These are phyloP conservation scores for Agrotis ipsilon DNA, from an alignment of 2,888 invertebrate genomes.

Conservation along the genomic window DNA sequence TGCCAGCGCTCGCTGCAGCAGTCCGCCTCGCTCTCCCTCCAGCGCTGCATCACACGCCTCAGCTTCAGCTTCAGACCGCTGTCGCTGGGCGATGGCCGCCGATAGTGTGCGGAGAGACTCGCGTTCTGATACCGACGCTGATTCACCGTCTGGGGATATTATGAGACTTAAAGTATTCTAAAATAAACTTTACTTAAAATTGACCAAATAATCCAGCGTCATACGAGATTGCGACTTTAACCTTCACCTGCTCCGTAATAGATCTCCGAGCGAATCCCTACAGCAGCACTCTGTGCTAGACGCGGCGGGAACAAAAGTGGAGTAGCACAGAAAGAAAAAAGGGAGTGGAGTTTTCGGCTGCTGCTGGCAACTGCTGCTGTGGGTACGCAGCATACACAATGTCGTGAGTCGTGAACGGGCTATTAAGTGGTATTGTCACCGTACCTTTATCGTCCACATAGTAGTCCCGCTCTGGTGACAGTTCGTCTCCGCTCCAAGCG, in stretches of 20 bases:
- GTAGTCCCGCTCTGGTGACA: slow-evolving; percentile 87
- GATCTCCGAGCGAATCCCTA: too few species aligned
- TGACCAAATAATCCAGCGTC: too few species aligned
- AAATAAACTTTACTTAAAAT: too few species aligned
- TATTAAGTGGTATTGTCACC: too few species aligned
- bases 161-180: too few species aligned
- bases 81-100: slow-evolving; percentile 94
- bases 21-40: slow-evolving; percentile 85
- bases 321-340: too few species aligned
- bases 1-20: slow-evolving; percentile 92
- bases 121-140: slow-evolving; percentile 86
- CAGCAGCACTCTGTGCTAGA: neutral
- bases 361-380: too few species aligned
- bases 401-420: too few species aligned
- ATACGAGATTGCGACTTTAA: neutral
- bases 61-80: slow-evolving; percentile 92
- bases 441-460: slow-evolving; percentile 81
- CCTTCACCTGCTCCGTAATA: neutral
- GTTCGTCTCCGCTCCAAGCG: slow-evolving; percentile 87
- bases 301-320: too few species aligned
- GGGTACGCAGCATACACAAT: too few species aligned
- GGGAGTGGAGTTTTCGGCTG: too few species aligned
- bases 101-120: slow-evolving; percentile 95
- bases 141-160: slow-evolving; percentile 71
- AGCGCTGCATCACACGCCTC: slow-evolving; percentile 75